These are phyloP conservation scores for Sarcophaga rosellei DNA, from an alignment of 2,888 invertebrate genomes.

Conservation along the genomic window DNA sequence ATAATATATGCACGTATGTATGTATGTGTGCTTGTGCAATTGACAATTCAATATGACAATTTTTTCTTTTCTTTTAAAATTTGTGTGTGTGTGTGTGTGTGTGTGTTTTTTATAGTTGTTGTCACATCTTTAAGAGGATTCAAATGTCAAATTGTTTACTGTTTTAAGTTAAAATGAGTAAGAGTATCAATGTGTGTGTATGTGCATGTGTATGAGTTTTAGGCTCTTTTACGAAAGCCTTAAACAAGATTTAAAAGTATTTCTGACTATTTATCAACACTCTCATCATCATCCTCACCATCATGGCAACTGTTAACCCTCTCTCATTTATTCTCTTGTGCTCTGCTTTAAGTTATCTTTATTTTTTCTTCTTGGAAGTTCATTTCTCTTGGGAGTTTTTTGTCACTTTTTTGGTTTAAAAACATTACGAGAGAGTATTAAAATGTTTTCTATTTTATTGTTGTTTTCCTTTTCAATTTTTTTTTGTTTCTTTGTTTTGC, in stretches of 20 bases:
- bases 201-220: background rate
- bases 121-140: conserved; percentile 60
- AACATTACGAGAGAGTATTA: conserved; percentile 27
- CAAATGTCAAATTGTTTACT: conserved; percentile 53
- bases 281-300: conserved; percentile 35
- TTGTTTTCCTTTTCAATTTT: background rate
- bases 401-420: background rate
- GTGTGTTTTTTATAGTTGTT: conserved; percentile 14
- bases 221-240: conserved; percentile 10
- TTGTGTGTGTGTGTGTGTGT: conserved; percentile 36
- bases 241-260: conserved; percentile 9
- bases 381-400: conserved; percentile 35
- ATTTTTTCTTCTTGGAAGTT: conserved; percentile 19
- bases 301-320: background rate
- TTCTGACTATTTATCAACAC: conserved; percentile 52
- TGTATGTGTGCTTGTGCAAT: background rate
- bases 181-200: background rate
- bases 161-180: background rate
- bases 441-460: conserved; percentile 3
- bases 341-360: background rate
- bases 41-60: background rate
- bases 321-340: background rate
- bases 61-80: background rate
- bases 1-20: background rate
- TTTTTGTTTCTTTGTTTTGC: too few relatives aligned